A percentile compares a stretch with the other conserved stretches of the same genome.
Evolutionary conservation across 2,797 vertebrate genomes (phyloP).

Genomic region (Sebastes alutus): DNA sequence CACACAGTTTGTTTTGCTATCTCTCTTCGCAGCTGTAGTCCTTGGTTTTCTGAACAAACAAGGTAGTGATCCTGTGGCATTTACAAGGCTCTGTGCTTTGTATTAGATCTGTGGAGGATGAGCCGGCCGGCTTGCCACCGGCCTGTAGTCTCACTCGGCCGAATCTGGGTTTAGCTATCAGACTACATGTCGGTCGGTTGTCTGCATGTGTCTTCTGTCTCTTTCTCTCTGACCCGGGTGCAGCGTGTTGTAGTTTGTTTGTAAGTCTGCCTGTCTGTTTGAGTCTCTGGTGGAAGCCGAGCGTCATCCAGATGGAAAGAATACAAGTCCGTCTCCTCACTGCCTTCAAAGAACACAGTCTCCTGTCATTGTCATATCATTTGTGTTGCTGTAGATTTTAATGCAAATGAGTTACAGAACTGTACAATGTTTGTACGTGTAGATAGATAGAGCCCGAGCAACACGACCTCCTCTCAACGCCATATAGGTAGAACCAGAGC

Average conservation of each 20-base stretch:
- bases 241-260: constrained; percentile 3
- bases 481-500: no score
- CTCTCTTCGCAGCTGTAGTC: constrained; percentile 8
- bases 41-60: constrained; percentile 50
- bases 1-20: constrained; percentile 24
- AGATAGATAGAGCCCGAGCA: no score
- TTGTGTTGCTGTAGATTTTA: neutral
- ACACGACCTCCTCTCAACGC: no score
- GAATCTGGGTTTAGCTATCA: constrained; percentile 28
- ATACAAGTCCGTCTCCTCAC: neutral
- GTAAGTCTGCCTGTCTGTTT: constrained; percentile 4
- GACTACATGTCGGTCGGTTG: constrained; percentile 26
- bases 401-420: neutral
- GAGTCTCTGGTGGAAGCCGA: neutral
- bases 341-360: neutral
- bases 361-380: neutral
- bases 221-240: constrained; percentile 31
- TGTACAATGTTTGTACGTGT: neutral
- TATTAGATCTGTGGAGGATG: constrained; percentile 44
- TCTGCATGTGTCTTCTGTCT: constrained; percentile 18
- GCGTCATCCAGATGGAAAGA: neutral
- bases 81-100: constrained; percentile 36
- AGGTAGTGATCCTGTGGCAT: constrained; percentile 49
- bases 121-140: constrained; percentile 22
- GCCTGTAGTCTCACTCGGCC: constrained; percentile 35